phyloP scores from a whole-genome alignment of 2,797 vertebrate genomes.

The Myripristis jacobus region DNA sequence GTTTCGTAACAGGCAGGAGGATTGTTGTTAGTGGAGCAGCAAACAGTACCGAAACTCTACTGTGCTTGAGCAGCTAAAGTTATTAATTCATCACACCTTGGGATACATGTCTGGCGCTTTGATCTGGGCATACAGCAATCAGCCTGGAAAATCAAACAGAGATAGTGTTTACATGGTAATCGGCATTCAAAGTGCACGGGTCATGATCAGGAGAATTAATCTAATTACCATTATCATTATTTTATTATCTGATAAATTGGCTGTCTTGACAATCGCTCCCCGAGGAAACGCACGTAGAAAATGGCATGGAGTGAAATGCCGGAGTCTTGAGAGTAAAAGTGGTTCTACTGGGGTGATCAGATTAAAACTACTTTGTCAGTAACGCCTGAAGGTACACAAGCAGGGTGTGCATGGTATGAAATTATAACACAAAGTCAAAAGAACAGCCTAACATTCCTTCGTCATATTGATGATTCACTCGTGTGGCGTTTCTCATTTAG shows the following conservation, averaged over 20 bases:
- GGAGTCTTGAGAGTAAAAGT: constrained; percentile 35
- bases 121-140: constrained; percentile 60
- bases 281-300: constrained; percentile 58
- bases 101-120: constrained; percentile 52
- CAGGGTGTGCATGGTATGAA: neutral
- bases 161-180: constrained; percentile 77
- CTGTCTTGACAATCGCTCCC: constrained; percentile 74
- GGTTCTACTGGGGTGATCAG: constrained; percentile 64
- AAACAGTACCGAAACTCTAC: constrained; percentile 65
- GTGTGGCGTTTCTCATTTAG: neutral
- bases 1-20: constrained; percentile 68
- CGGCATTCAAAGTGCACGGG: constrained; percentile 73
- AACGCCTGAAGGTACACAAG: constrained; percentile 10
- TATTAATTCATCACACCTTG: constrained; percentile 73
- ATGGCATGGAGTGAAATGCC: constrained; percentile 44
- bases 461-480: neutral
- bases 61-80: constrained; percentile 71
- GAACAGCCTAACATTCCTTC: neutral
- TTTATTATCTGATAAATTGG: constrained; percentile 77
- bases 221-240: constrained; percentile 81
- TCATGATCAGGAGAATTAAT: constrained; percentile 79
- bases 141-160: constrained; percentile 64
- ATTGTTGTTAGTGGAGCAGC: constrained; percentile 63
- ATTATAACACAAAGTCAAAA: neutral
- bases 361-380: constrained; percentile 62